Evolutionary conservation across 2,113 vertebrate genomes (phyloP).

Genomic region (Chaetorhynchus papuensis): DNA sequence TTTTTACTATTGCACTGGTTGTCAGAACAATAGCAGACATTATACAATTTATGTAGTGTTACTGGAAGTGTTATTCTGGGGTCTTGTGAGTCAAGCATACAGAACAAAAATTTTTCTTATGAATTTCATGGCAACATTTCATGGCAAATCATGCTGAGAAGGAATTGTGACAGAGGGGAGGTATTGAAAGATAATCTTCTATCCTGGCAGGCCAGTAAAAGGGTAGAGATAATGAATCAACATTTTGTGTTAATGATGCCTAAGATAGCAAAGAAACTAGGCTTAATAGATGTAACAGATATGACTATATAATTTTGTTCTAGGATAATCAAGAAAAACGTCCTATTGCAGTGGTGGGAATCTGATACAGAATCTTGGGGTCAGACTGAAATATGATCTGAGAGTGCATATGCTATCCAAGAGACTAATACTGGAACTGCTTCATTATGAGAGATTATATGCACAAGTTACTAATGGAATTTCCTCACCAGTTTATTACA

Average conservation of each 20-base stretch:
- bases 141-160: not conserved
- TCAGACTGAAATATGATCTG: not conserved
- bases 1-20: not conserved
- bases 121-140: not conserved
- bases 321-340: not conserved
- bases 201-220: not conserved
- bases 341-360: not conserved
- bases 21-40: not conserved
- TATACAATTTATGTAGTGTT: not conserved
- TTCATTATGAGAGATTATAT: not conserved
- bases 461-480: not conserved
- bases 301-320: not conserved
- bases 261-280: not conserved
- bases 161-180: not conserved
- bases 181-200: not conserved
- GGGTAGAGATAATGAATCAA: not conserved
- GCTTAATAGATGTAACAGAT: not conserved
- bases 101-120: not conserved
- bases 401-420: not conserved
- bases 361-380: not conserved
- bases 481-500: not conserved
- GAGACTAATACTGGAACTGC: not conserved
- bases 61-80: not conserved
- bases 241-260: not conserved
- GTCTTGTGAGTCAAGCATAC: fast-evolving